Evolutionary conservation across 2,113 vertebrate genomes (phyloP), one percentile per base, ranked within the genome.

Genomic region (Lampris incognitus): DNA sequence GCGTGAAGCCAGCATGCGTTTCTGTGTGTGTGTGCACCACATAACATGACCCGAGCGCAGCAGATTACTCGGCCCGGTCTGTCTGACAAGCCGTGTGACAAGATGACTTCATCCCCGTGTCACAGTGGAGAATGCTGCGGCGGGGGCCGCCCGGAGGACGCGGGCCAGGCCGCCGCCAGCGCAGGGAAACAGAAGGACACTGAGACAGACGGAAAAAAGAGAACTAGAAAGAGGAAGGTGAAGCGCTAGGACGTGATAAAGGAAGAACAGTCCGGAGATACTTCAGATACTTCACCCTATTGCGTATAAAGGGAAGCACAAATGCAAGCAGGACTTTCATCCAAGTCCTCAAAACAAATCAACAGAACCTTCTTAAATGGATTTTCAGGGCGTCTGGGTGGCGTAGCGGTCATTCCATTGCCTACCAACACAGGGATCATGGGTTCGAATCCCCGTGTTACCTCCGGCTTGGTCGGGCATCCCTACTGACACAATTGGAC

Each of bases 41-140:
- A 54, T 6, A 50, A 56, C 50, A 52, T 55, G 46, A 39, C 64
- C 59, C 24, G 69, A 46, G 61, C 57, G 50, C 65, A 60, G 66
- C 55, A 56, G 56, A 72, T 74, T 82, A 77, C 49, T 38, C 58
- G 37, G 60, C 9, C 68, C 41, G 24, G 42, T 13, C 10, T 9
- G 44, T 80, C 66, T 40, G 24, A 79, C 63, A 75, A 64, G 57
- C 9, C n/a, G 38, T 48, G 50, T 56, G 54, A 59, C 51, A 65
- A 48, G 2, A 68, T 85, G 79, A 87, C 54, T 63, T 76, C 69
- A 76, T 70, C 51, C 2, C 41, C 79, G n/a, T 56, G 51, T 24
- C 67, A 54, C 48, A 37, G 75, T 8, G 55, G 36, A 59, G 72
- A 48, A 13, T 42, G 66, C 55, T 37, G 10, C 11, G 2, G 4